Conservation (phyloP, 2,888 invertebrate species). For the Cenopis cana region DNA sequence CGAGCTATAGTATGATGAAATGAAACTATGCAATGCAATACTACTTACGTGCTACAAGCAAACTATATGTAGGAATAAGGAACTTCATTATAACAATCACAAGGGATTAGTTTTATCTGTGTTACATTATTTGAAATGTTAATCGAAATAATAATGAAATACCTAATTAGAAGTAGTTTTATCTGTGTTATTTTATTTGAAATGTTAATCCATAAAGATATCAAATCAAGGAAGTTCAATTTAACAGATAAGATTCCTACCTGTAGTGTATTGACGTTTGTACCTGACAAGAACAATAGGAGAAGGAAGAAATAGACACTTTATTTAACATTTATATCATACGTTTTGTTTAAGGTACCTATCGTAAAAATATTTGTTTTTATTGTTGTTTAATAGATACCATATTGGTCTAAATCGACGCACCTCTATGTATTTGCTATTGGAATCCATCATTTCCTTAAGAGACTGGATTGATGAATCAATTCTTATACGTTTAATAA, state of each 20-base stretch:
- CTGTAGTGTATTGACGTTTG: background rate
- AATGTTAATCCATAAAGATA: slow-evolving; percentile 1
- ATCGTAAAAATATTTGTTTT: too few species aligned
- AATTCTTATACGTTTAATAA: background rate
- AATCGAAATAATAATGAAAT: too few species aligned
- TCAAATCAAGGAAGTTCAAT: background rate
- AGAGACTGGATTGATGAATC: background rate
- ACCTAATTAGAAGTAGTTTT: background rate
- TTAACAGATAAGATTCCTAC: background rate
- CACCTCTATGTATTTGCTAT: background rate
- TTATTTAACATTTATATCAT: too few species aligned
- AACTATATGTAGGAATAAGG: background rate
- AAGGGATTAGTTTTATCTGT: too few species aligned
- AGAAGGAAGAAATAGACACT: background rate
- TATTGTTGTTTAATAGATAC: too few species aligned
- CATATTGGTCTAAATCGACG: too few species aligned
- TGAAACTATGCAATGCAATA: slow-evolving; percentile 5
- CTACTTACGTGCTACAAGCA: background rate
- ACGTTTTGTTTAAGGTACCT: too few species aligned
- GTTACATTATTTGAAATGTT: background rate
- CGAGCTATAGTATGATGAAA: slow-evolving; percentile 5
- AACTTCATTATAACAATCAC: background rate
- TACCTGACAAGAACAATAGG: background rate
- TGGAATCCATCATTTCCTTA: background rate
- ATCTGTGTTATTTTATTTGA: background rate